Conservation (phyloP, 2,113 vertebrate genomes). For the Cariama cristata region DNA sequence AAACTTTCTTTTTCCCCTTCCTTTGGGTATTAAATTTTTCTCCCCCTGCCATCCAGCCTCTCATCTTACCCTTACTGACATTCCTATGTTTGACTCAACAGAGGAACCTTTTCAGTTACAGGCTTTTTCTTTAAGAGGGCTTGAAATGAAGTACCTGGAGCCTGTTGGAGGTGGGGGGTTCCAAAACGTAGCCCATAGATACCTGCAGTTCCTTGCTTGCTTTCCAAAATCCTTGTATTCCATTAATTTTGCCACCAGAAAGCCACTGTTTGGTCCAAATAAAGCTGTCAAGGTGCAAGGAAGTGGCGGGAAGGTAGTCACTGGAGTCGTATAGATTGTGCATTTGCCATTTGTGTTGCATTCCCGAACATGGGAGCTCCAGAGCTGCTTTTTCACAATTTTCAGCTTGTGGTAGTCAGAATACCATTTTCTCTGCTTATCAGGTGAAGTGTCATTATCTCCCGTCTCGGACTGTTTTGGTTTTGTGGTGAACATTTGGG, state of each 20-base stretch:
- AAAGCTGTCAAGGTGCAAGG: background rate
- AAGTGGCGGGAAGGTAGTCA: background rate
- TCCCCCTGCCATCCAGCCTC: too few relatives aligned
- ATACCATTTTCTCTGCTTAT: background rate
- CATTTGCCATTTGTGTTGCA: background rate
- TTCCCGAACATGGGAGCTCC: background rate
- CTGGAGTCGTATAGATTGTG: fast-evolving
- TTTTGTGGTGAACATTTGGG: background rate
- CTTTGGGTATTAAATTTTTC: background rate
- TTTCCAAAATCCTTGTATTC: background rate
- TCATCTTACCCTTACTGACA: background rate
- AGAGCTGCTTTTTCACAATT: background rate
- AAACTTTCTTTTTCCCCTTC: background rate
- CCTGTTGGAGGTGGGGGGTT: background rate
- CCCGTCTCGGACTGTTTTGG: background rate
- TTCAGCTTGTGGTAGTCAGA: background rate
- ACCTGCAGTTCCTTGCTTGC: background rate
- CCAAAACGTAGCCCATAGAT: background rate
- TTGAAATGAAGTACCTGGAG: background rate
- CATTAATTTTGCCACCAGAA: background rate
- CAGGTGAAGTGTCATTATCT: background rate
- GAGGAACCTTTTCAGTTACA: background rate
- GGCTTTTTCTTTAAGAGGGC: background rate
- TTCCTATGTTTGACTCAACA: background rate
- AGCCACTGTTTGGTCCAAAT: background rate